Percentiles rank a stretch among this genome's conserved stretches.
Conservation (phyloP, 1,140 invertebrate species). For the Nasonia longicornis region DNA sequence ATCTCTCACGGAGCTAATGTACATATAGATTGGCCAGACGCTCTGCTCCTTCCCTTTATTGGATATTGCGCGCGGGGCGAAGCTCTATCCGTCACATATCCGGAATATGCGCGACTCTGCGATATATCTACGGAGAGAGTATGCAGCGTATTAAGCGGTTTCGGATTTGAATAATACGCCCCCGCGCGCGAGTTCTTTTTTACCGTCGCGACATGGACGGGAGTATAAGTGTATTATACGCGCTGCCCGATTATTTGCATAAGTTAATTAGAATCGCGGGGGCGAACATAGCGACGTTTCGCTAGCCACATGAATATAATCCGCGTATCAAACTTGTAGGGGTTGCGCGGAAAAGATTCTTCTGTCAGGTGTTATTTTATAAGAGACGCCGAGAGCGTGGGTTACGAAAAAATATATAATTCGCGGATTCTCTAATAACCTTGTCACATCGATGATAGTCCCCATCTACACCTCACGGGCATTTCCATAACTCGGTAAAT, state of each 20-base stretch:
- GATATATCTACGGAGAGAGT: not conserved
- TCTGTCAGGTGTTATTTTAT: not conserved
- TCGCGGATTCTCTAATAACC: conserved; percentile 22
- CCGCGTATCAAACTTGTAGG: not conserved
- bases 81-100: conserved; percentile 28
- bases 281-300: no score
- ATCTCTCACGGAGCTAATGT: conserved; percentile 21
- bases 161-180: not conserved
- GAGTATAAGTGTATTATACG: not conserved
- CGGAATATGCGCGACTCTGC: not conserved
- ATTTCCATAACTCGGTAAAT: conserved; percentile 40
- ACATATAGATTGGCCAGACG: conserved; percentile 25
- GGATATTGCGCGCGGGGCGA: conserved; percentile 5
- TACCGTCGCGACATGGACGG: not conserved
- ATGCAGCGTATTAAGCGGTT: not conserved
- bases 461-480: not conserved
- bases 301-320: conserved; percentile 13
- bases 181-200: not conserved
- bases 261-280: conserved; percentile 17
- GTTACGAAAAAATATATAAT: no score
- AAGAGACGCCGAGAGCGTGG: no score
- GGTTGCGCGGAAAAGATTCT: not conserved
- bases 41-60: conserved; percentile 1
- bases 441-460: conserved; percentile 38
- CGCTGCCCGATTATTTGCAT: conserved; percentile 3